Base-by-base conservation (phyloP, 2,888 invertebrate species). In the Listrodromus nycthemerus region DNA sequence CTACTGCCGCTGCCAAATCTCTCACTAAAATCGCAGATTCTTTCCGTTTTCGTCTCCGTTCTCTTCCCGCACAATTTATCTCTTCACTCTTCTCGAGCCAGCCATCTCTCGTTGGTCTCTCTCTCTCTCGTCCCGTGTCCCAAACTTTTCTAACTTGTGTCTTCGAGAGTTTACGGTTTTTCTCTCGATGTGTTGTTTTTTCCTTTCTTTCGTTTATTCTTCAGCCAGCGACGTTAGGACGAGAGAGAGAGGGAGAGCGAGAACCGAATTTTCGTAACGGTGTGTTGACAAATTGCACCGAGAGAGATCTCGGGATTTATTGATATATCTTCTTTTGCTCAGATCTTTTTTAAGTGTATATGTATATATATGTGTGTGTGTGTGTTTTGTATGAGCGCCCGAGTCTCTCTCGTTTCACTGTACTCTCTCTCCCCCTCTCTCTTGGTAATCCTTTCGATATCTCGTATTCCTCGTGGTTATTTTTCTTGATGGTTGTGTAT, bases 231-330 rank as follows among this genome's bases (percentile, higher is more conserved):
- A 61, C 58, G 58, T 61, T n/a, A 30, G 58, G 30, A 61, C 58
- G 58, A 61, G 58, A 58, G 58, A 52, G 55, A 21, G 61, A 71
- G 69, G 58, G 76, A 52, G 69, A 41, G 69, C 33, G 52, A 37
- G 41, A 30, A 63, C n/a, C 48, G 48, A 55, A 21, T 61, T 61
- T 61, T 61, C 58, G 52, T 21, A 37, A 33, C 33, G 13, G 52
- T 55, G 70, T 70, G 70, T 70, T 70, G 70, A 52, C 70, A 70
- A 70, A 6, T 55, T 55, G 48, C 48, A 30, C 58, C 27, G 13
- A 13, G 58, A 27, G 27, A 27, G 13, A 16, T n/a, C 1, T 61
- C 58, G 27, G 6, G 13, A 61, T 61, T 55, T 19, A 61, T 27
- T 13, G 27, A 30, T 30, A 61, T 30, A 27, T 61, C 16, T 61